phyloP scores from a whole-genome alignment of 2,113 vertebrate species.

The Cyrtonyx montezumae region DNA sequence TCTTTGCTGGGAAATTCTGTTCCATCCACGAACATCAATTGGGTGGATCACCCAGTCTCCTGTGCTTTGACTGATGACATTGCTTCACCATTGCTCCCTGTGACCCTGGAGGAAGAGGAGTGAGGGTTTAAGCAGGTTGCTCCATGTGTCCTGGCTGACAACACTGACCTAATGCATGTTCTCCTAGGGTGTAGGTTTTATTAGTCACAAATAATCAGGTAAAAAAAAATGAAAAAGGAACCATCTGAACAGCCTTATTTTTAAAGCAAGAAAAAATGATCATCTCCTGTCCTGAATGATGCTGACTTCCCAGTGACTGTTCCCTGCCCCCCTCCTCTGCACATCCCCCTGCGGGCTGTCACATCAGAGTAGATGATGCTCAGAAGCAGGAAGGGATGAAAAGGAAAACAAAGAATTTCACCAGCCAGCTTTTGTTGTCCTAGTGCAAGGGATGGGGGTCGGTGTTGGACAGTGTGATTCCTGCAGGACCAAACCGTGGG shows the following conservation, averaged over 20 bases:
- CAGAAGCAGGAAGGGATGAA: background rate
- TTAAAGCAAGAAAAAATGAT: background rate
- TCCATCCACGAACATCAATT: background rate
- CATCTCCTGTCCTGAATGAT: background rate
- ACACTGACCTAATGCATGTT: accelerated
- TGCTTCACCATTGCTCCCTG: background rate
- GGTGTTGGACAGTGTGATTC: accelerated
- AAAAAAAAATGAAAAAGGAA: background rate
- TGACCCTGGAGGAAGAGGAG: background rate
- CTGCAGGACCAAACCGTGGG: accelerated
- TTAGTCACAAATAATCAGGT: background rate
- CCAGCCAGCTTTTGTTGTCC: accelerated
- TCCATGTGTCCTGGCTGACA: background rate
- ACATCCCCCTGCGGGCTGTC: background rate
- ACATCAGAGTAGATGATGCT: background rate
- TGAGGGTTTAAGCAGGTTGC: background rate
- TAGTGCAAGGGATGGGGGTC: accelerated
- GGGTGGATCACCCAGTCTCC: background rate
- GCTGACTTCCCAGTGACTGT: background rate
- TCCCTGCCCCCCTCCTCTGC: background rate
- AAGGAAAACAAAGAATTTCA: conserved; percentile 13
- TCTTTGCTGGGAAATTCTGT: background rate
- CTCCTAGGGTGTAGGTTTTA: background rate
- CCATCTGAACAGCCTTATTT: background rate
- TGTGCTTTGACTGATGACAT: background rate